Conservation (phyloP, 1,140 invertebrate genomes). For the Grapholita molesta region DNA sequence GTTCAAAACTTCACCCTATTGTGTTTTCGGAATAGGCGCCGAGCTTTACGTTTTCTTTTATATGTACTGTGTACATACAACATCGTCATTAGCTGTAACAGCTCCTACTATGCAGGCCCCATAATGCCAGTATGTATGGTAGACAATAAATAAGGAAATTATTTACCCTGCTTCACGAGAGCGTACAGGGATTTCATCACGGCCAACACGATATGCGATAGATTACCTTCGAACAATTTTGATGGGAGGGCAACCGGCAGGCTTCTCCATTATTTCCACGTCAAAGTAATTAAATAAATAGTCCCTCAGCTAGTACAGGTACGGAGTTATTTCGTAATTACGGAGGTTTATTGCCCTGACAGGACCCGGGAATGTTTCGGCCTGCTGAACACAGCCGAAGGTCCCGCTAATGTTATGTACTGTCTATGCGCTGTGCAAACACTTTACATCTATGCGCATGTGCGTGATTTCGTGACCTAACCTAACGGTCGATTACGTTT, state of each 20-base stretch:
- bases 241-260: slow-evolving; percentile 33
- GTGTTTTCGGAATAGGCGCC: background rate
- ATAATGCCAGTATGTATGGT: background rate
- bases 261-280: slow-evolving; percentile 66
- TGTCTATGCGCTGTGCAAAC: background rate
- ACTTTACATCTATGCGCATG: background rate
- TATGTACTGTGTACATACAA: no score
- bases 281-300: slow-evolving; percentile 77
- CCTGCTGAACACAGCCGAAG: slow-evolving; percentile 31
- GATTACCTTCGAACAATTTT: slow-evolving; percentile 51
- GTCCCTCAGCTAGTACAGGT: slow-evolving; percentile 51
- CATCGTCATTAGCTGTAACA: background rate
- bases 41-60: no score
- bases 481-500: background rate
- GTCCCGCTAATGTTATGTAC: slow-evolving; percentile 20
- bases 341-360: slow-evolving; percentile 62
- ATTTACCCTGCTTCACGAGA: slow-evolving; percentile 37
- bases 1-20: no score
- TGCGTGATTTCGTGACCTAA: background rate
- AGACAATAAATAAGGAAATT: slow-evolving; percentile 30
- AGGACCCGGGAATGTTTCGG: slow-evolving; percentile 61
- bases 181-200: slow-evolving; percentile 32
- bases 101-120: background rate
- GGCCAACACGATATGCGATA: slow-evolving; percentile 45
- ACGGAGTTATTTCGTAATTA: slow-evolving; percentile 72